Evolutionary conservation across 1,140 invertebrate species (phyloP), one percentile per base, ranked within the genome.

Genomic region (Oncopodura yosiiana): DNA sequence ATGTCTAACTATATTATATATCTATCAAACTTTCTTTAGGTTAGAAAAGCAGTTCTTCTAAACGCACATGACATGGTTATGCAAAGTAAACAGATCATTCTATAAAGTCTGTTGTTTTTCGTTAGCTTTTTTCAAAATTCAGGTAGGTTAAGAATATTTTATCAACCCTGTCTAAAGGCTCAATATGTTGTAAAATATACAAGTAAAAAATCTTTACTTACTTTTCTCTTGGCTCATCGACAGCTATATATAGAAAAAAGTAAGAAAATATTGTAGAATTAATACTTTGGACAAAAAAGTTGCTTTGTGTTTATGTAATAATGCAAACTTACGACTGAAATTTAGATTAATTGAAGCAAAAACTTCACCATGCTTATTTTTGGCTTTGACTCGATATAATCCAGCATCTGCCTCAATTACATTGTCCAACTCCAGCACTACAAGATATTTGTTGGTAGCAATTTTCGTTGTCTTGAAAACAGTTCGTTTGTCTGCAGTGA

Each of bases 291-390:
- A 38, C 54, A 43, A 34, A 26, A 42, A 4, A 21, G 14, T 6
- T 38, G 23, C 30, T 18, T n/a, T 51, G 21, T 6, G 23, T 3
- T n/a, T 51, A 2, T 5, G 39, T n/a, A 45, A 45, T 16, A 49
- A 32, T 34, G 11, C 38, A 49, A 68, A 92, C 89, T 92, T 75
- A 95, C 91, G 89, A 73, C 89, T 93, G 72, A 98, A 96, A 78
- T 97, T 97, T 68, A 98, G 81, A 73, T 95, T 97, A 73, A 98
- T 96, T 66, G 92, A 95, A 61, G 93, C 93, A 55, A 92, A 86
- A 68, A 96, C 92, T 79, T 97, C 93, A 69, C 94, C 94, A 77
- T 90, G 87, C 73, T 88, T 91, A 74, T 97, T 98, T 74, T 91
- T 94, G 63, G 94, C 94, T 73, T 91, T 91, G 67, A 97, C 92